Evolutionary conservation across 1,140 invertebrate species (phyloP), one percentile per base, ranked within the genome.

Genomic region (Panonychus citri): DNA sequence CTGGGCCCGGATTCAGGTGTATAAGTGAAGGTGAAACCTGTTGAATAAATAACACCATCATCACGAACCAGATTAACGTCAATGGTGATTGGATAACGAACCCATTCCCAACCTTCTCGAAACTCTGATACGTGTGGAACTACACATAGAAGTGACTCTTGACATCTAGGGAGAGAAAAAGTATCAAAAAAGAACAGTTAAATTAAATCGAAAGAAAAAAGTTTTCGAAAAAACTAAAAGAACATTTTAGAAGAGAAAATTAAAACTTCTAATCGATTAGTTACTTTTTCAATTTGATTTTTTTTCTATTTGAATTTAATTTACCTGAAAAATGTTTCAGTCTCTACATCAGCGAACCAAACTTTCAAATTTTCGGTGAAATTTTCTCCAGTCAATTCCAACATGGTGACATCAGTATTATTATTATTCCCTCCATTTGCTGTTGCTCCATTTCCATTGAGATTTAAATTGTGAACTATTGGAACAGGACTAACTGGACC

Each of bases 1-100:
- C 49, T 26, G 15, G 49, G 49, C n/a, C 59, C 59, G 4, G 59
- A 56, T 52, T 60, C 59, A 7, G 59, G 59, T 39, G 91, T 96
- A 66, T 96, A 96, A 0, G 91, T 97, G 70, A 99, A 99, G n/a
- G 89, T 97, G 3, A 97, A 74, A 1, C 89, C 88, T 3, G 94
- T 98, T 1, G 90, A 85, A 71, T 97, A 99, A 64, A 99, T 97
- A 55, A 99, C 90, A 50, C 94, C 95, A 73, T 98, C 94, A 68
- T 89, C 88, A 34, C 94, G 74, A 0, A 98, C 93, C 56, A 99
- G 69, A 1, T 87, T 90, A 1, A 98, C 87, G 24, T 93, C 93
- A 21, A 98, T 93, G 66, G 78, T 75, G 1, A 83, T 81, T 2
- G 82, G 82, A 61, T 85, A 82, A 15, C 81, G 70, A 13, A 94